Base-by-base conservation (phyloP, 2,888 invertebrate genomes). In the Agonopterix subpropinquella region DNA sequence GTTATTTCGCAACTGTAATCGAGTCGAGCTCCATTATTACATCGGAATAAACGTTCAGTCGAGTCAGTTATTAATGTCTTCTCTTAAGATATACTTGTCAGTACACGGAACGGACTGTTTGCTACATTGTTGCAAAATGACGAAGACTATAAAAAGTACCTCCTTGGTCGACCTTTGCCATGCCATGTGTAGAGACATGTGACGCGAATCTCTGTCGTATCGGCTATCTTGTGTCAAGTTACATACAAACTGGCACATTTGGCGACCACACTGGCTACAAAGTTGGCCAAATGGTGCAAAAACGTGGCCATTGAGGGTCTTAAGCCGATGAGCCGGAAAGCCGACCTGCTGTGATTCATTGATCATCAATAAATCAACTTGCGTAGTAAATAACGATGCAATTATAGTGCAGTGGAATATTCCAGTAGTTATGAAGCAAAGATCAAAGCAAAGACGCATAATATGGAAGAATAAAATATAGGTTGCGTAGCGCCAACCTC, bases 161-260 rank as follows among this genome's bases (percentile, higher is more conserved):
- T 75, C 77, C 77, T 72, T 71, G 60, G 75, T 68, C 77, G 83
- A 83, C 80, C 85, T 84, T 84, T 80, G 66, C 68, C 73, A 66
- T 64, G 62, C 72, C 83, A 82, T 80, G 67, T 81, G 81, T 66
- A 61, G 59, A 49, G 61, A n/a, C 82, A 80, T 79, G 67, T 80
- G 82, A 72, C 65, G 64, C 60, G 77, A 86, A 86, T 87, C 86
- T 77, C 80, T 61, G 79, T 73, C 65, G 66, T 28, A 28, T 67
- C 65, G 61, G 64, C 73, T 77, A 73, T 70, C 70, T 61, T 61
- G 63, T 64, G 61, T 82, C 80, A 57, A 64, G 68, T 86, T 86
- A 73, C 86, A 67, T 62, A 60, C 65, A 61, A 67, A 69, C 57
- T 53, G 64, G 62, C 79, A 80, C 85, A 83, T 83, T 81, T 81